Evolutionary conservation across 2,888 invertebrate genomes (phyloP).

Genomic region (Amphipyra tragopoginis): DNA sequence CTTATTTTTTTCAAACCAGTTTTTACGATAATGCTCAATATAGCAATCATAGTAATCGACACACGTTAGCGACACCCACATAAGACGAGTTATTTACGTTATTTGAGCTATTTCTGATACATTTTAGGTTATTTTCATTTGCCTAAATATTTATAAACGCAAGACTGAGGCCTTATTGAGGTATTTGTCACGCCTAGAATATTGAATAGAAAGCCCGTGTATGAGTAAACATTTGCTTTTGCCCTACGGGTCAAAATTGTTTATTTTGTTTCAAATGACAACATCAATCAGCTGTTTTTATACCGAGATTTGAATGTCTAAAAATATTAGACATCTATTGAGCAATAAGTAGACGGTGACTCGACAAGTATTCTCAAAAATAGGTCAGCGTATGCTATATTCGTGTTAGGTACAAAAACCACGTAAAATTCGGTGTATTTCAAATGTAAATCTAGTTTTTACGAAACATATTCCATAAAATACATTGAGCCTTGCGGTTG

Average conservation of each 20-base stretch:
- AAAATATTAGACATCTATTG: slow-evolving; percentile 30
- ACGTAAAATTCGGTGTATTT: not conserved
- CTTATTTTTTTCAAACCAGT: not conserved
- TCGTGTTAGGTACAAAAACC: not conserved
- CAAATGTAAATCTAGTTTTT: not conserved
- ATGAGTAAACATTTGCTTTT: slow-evolving; percentile 16
- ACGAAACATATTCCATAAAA: slow-evolving; percentile 12
- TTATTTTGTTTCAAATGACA: slow-evolving; percentile 30
- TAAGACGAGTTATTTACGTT: not conserved
- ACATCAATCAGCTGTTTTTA: slow-evolving; percentile 53
- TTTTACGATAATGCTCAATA: not conserved
- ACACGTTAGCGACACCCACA: slow-evolving; percentile 1
- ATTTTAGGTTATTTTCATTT: too few relatives aligned
- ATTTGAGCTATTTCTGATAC: too few relatives aligned
- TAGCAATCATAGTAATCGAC: not conserved
- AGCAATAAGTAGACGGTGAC: slow-evolving; percentile 16
- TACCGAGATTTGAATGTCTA: slow-evolving; percentile 7
- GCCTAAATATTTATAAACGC: too few relatives aligned
- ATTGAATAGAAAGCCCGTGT: not conserved
- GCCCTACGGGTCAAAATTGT: slow-evolving; percentile 19
- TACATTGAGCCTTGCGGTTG: slow-evolving; percentile 58
- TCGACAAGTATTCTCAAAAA: slow-evolving; percentile 22
- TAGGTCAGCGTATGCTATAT: slow-evolving; percentile 27
- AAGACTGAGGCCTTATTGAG: not conserved
- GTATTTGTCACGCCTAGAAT: not conserved